These are phyloP conservation scores for Hedya salicella DNA, from an alignment of 2,888 invertebrate genomes.

Conservation along the genomic window DNA sequence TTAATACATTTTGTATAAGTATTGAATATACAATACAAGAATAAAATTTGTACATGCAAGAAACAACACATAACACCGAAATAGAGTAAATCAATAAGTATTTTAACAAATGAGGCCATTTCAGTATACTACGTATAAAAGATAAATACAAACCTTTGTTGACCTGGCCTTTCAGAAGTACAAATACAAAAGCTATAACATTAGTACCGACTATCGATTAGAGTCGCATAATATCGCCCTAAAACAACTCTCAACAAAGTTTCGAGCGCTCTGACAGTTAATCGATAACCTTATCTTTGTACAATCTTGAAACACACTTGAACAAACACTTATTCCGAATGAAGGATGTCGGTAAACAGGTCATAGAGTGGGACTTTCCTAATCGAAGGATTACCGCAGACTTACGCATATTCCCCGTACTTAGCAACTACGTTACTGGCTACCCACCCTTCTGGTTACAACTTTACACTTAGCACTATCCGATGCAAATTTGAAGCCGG, in stretches of 20 bases:
- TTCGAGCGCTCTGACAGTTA: conserved; percentile 34
- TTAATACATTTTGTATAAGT: too few relatives aligned
- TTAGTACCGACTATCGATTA: conserved; percentile 25
- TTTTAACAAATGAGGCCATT: too few relatives aligned
- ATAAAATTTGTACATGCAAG: too few relatives aligned
- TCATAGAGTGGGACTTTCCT: conserved; percentile 34
- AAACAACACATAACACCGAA: too few relatives aligned
- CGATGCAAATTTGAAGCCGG: background rate
- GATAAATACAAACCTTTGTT: background rate
- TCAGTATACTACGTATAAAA: too few relatives aligned
- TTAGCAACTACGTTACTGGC: conserved; percentile 25
- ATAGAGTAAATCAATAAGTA: too few relatives aligned
- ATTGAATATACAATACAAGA: too few relatives aligned
- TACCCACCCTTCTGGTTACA: conserved; percentile 15
- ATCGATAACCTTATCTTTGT: conserved; percentile 32
- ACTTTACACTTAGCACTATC: conserved; percentile 33
- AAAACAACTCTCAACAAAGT: conserved; percentile 36
- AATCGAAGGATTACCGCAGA: conserved; percentile 36
- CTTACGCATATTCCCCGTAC: conserved; percentile 33
- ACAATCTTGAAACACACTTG: conserved; percentile 37
- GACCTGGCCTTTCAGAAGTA: background rate
- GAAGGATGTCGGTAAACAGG: conserved; percentile 31
- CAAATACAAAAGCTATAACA: conserved; percentile 4
- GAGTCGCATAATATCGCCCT: conserved; percentile 28
- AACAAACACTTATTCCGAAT: conserved; percentile 39